These are phyloP conservation scores for Diarsia brunnea DNA, from an alignment of 2,888 invertebrate species.

Conservation along the genomic window DNA sequence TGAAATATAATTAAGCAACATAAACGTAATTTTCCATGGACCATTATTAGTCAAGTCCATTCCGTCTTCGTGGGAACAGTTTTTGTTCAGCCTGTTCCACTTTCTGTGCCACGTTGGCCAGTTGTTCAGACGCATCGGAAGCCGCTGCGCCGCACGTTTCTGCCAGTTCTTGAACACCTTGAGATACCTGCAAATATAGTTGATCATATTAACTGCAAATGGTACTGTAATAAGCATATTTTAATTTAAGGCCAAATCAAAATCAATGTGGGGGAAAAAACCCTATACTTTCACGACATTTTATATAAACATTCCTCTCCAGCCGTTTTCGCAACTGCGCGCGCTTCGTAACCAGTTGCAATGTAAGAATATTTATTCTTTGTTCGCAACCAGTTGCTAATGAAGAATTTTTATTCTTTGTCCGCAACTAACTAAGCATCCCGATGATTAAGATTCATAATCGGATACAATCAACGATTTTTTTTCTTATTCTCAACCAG, in stretches of 20 bases:
- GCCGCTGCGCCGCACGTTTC: slow-evolving; percentile 87
- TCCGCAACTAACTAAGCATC: too few species aligned
- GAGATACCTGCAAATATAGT: slow-evolving; percentile 76
- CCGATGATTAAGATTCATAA: too few species aligned
- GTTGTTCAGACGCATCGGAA: slow-evolving; percentile 81
- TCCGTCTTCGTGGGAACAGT: slow-evolving; percentile 83
- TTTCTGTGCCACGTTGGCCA: slow-evolving; percentile 83
- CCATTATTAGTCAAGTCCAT: slow-evolving; percentile 82
- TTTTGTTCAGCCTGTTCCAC: slow-evolving; percentile 85
- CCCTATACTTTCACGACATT: background rate
- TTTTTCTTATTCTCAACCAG: too few species aligned
- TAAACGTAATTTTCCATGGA: slow-evolving; percentile 23
- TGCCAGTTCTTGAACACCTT: slow-evolving; percentile 85
- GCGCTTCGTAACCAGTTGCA: too few species aligned
- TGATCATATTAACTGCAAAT: background rate
- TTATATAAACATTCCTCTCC: background rate
- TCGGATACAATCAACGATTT: too few species aligned
- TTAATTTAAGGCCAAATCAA: background rate
- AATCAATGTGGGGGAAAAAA: background rate
- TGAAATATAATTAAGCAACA: slow-evolving; percentile 36
- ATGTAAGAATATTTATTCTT: too few species aligned
- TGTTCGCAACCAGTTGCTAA: too few species aligned
- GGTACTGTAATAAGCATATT: background rate
- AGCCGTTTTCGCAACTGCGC: too few species aligned
- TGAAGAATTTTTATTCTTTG: too few species aligned